Percentiles rank a stretch among this genome's conserved stretches.
phyloP scores from a whole-genome alignment of 2,888 invertebrate species.

The Erebia palarica region DNA sequence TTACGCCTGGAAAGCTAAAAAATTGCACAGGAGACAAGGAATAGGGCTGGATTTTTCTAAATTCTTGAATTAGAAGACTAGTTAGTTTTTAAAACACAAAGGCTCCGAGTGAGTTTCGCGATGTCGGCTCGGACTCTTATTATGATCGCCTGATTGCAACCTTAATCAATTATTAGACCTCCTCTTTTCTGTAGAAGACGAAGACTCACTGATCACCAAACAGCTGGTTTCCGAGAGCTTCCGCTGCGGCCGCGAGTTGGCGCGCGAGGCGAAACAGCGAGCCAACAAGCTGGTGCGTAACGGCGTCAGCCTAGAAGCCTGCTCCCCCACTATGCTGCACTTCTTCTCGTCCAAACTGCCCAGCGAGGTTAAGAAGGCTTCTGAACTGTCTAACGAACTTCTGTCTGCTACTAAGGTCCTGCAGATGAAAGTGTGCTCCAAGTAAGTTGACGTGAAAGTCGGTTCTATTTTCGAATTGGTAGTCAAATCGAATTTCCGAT shows the following conservation, averaged over 20 bases:
- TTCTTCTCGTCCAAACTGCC: constrained; percentile 65
- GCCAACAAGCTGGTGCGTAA: constrained; percentile 63
- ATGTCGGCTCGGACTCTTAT: too few species aligned
- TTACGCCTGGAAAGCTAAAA: too few species aligned
- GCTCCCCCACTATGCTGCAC: constrained; percentile 63
- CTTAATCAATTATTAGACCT: too few species aligned
- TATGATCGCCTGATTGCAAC: too few species aligned
- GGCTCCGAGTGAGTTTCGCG: too few species aligned
- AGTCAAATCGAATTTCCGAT: too few species aligned
- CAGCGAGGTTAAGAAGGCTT: constrained; percentile 60
- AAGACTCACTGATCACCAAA: constrained; percentile 79
- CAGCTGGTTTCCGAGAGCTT: constrained; percentile 78
- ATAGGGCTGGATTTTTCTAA: too few species aligned
- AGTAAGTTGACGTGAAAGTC: constrained; percentile 46
- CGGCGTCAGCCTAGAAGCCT: constrained; percentile 62
- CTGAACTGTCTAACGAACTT: constrained; percentile 67
- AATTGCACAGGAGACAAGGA: too few species aligned
- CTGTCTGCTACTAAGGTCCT: constrained; percentile 70
- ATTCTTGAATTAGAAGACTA: too few species aligned
- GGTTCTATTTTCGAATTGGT: too few species aligned
- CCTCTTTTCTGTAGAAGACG: constrained; percentile 53
- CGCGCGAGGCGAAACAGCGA: constrained; percentile 58
- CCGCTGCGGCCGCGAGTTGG: constrained; percentile 64
- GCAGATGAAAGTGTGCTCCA: constrained; percentile 66
- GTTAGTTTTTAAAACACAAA: too few species aligned